phyloP scores from a whole-genome alignment of 1,140 invertebrate genomes.

The Phthorimaea operculella region DNA sequence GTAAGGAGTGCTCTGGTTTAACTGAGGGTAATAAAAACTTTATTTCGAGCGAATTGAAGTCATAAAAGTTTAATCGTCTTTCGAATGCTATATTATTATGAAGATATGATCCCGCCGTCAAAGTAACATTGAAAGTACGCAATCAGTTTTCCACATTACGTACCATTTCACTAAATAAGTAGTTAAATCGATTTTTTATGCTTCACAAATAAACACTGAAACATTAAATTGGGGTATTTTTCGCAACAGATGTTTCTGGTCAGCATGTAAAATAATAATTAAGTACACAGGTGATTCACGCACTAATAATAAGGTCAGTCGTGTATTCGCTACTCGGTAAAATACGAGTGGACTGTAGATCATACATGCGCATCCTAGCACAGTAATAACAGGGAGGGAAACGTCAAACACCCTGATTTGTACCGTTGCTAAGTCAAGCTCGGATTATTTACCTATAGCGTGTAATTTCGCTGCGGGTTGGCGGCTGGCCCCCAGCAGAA shows the following conservation, averaged over 20 bases:
- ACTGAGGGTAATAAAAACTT: not conserved
- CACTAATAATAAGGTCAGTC: no score
- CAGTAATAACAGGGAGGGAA: not conserved
- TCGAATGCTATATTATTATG: conserved; percentile 5
- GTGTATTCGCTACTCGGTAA: no score
- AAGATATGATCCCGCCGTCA: conserved; percentile 21
- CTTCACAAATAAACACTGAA: conserved; percentile 2
- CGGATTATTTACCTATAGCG: not conserved
- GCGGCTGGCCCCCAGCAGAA: not conserved
- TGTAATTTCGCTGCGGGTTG: not conserved
- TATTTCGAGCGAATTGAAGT: conserved; percentile 20
- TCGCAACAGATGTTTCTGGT: no score
- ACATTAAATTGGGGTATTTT: no score
- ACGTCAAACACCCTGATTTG: not conserved
- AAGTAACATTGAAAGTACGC: conserved; percentile 20
- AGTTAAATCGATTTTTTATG: conserved; percentile 16
- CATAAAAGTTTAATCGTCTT: conserved; percentile 29
- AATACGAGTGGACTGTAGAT: no score
- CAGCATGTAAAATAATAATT: no score
- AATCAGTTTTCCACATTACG: not conserved
- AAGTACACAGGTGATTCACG: no score
- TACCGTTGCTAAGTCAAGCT: not conserved
- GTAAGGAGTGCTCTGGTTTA: not conserved
- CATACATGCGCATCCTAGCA: no score
- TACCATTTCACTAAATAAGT: conserved; percentile 14